These are phyloP conservation scores for Climacteris rufus DNA, from an alignment of 2,113 vertebrate genomes.

Conservation along the genomic window DNA sequence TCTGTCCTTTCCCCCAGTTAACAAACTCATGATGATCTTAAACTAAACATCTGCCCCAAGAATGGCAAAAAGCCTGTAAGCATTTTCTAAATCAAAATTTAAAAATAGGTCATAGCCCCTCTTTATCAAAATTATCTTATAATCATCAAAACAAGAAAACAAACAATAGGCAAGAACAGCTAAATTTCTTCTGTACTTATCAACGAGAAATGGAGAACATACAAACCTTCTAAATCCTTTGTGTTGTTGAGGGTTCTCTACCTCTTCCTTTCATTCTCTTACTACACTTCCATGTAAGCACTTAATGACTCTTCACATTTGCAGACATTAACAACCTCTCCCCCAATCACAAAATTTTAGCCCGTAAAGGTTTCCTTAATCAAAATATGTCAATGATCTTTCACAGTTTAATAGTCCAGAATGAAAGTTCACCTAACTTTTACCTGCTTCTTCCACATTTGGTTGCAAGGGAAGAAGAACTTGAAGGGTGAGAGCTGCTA, in stretches of 20 bases:
- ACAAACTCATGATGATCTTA: background rate
- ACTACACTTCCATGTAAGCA: accelerated
- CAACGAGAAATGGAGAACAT: background rate
- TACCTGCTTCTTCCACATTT: background rate
- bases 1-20: background rate
- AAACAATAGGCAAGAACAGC: background rate
- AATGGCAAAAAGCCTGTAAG: background rate
- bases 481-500: background rate
- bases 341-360: background rate
- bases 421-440: accelerated
- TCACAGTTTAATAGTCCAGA: background rate
- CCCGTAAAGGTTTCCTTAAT: accelerated
- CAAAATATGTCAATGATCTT: accelerated
- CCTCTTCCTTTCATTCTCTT: background rate
- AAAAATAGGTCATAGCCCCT: background rate
- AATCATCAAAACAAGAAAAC: background rate
- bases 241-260: background rate
- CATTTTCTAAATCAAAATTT: background rate
- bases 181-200: background rate
- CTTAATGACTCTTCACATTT: accelerated
- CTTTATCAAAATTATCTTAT: background rate
- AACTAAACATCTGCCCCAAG: background rate
- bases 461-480: background rate
- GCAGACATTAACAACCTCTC: background rate
- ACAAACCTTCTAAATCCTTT: background rate